Evolutionary conservation across 2,888 invertebrate genomes (phyloP).

Genomic region (Seira musarum): DNA sequence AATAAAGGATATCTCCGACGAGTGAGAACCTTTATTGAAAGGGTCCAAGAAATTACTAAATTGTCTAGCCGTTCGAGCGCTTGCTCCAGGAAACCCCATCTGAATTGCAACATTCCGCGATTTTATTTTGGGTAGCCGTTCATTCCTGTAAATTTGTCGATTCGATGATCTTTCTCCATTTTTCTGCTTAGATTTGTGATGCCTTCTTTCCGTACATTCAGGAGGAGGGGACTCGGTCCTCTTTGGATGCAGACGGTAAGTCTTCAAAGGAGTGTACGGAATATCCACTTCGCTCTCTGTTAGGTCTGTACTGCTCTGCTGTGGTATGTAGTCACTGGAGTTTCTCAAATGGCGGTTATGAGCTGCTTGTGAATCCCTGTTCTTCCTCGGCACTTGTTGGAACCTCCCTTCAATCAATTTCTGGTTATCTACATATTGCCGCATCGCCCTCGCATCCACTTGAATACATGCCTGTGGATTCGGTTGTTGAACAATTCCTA

Average conservation of each 20-base stretch:
- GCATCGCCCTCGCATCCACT: constrained; percentile 45
- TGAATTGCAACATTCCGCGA: constrained; percentile 60
- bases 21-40: not conserved
- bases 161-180: not conserved
- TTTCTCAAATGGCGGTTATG: not conserved
- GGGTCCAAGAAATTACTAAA: constrained; percentile 1
- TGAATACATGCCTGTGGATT: constrained; percentile 49
- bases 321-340: not conserved
- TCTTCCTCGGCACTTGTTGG: not conserved
- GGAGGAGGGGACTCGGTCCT: not conserved
- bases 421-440: constrained; percentile 54
- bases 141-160: constrained; percentile 15
- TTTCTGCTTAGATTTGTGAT: not conserved
- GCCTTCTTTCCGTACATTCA: not conserved
- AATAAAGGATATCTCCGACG: constrained; percentile 22
- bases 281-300: constrained; percentile 59
- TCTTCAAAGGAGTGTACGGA: constrained; percentile 56
- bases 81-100: constrained; percentile 59
- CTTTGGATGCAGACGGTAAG: constrained; percentile 34
- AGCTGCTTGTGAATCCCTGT: not conserved
- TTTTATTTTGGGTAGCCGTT: constrained; percentile 36
- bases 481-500: constrained; percentile 49
- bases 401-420: constrained; percentile 40
- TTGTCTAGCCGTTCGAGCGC: constrained; percentile 19
- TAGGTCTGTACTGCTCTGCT: constrained; percentile 6